Percentiles rank a stretch among this genome's conserved stretches.
Conservation (phyloP, 2,888 invertebrate genomes). For the Cheilosia vernalis region DNA sequence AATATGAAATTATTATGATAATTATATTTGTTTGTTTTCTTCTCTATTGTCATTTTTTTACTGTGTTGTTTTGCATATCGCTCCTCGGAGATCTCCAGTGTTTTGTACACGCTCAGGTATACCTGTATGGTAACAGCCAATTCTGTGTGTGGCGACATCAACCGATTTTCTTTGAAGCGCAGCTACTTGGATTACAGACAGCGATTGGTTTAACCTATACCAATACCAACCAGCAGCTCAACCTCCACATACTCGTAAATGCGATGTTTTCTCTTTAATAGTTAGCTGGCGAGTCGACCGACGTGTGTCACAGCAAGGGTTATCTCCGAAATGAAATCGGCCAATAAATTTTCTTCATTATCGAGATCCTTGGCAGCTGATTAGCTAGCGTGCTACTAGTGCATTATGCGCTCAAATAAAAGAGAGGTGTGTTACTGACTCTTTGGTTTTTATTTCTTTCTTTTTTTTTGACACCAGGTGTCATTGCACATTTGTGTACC, state of each 20-base stretch:
- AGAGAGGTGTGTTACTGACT: constrained; percentile 15
- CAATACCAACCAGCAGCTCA: neutral
- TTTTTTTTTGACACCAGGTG: constrained; percentile 37
- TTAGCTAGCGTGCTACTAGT: constrained; percentile 48
- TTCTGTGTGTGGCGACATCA: neutral
- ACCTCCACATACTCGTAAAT: too few relatives aligned
- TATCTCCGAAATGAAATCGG: constrained; percentile 53
- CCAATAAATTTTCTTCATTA: constrained; percentile 55
- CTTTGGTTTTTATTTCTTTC: too few relatives aligned
- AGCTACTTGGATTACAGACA: constrained; percentile 11
- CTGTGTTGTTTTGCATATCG: neutral
- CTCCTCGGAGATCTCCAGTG: neutral
- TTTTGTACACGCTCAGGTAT: neutral
- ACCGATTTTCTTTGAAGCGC: neutral
- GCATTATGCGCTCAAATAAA: constrained; percentile 47
- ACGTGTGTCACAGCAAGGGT: constrained; percentile 34
- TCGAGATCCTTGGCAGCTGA: constrained; percentile 43
- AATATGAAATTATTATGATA: constrained; percentile 53
- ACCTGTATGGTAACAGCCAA: too few relatives aligned
- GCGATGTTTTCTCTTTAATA: constrained; percentile 8
- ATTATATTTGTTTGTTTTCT: constrained; percentile 26
- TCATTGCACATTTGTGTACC: constrained; percentile 22
- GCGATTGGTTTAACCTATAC: neutral
- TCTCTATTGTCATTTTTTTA: too few relatives aligned
- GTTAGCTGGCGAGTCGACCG: neutral